phyloP scores from a whole-genome alignment of 2,113 vertebrate genomes.

The Montifringilla adamsi region DNA sequence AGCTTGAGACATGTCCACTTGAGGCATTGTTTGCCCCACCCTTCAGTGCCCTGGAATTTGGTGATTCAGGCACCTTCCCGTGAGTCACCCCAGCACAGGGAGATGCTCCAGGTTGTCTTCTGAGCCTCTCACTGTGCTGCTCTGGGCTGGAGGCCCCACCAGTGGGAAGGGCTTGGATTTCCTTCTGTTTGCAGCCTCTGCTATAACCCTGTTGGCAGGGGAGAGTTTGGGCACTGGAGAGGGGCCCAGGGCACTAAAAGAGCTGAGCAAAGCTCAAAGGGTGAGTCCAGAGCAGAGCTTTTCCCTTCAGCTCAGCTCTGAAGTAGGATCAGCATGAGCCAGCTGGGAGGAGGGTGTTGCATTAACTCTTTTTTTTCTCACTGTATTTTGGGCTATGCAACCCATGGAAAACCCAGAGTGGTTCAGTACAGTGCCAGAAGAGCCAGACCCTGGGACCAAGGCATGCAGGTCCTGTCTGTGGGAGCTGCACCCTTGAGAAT shows the following conservation, averaged over 20 bases:
- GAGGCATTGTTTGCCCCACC: not conserved
- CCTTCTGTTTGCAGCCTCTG: not conserved
- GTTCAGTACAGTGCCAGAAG: not conserved
- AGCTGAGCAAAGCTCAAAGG: not conserved
- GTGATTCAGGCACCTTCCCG: not conserved
- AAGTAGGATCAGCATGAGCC: not conserved
- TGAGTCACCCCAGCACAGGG: not conserved
- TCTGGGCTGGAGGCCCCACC: not conserved
- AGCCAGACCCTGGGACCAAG: not conserved
- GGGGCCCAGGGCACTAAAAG: not conserved
- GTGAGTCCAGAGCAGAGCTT: not conserved
- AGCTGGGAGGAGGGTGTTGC: not conserved
- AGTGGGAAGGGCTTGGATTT: not conserved
- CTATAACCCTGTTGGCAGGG: accelerated
- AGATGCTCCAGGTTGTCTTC: not conserved
- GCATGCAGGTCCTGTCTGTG: not conserved
- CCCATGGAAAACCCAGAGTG: not conserved
- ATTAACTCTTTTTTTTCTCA: not conserved
- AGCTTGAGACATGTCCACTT: not conserved
- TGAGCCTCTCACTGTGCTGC: not conserved
- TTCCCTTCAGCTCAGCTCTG: not conserved
- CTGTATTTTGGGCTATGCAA: not conserved
- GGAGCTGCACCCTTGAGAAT: not conserved
- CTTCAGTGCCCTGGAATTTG: not conserved
- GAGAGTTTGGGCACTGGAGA: not conserved